These are phyloP conservation scores for Sitobion miscanthi DNA, from an alignment of 1,140 invertebrate genomes.

Conservation along the genomic window DNA sequence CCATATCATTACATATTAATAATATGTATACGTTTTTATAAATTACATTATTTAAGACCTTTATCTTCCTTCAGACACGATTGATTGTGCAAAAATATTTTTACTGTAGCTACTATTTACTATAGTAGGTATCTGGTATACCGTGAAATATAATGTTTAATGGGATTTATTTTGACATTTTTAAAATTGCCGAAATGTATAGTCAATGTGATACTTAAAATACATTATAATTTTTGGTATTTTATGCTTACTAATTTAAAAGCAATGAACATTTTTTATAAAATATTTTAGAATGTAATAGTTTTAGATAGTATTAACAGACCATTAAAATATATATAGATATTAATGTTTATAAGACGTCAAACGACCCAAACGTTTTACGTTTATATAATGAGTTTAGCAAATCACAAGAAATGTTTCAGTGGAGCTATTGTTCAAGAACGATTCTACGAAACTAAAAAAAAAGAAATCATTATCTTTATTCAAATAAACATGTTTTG, in stretches of 20 bases:
- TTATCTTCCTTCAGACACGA: no score
- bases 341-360: not conserved
- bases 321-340: not conserved
- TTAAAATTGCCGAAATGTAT: not conserved
- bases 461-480: not conserved
- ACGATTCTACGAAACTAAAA: not conserved
- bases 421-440: not conserved
- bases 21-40: no score
- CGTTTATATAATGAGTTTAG: not conserved
- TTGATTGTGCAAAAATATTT: not conserved
- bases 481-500: constrained; percentile 2
- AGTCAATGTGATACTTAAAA: not conserved
- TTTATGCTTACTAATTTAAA: constrained; percentile 1
- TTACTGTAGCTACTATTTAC: not conserved
- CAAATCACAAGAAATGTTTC: not conserved
- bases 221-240: not conserved
- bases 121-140: no score
- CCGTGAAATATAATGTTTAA: not conserved
- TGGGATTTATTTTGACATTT: not conserved
- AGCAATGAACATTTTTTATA: not conserved
- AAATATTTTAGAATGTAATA: not conserved
- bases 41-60: no score
- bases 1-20: no score
- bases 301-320: not conserved
- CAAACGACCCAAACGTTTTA: not conserved